Base-by-base conservation (phyloP, 2,113 vertebrate species). In the Girardinichthys multiradiatus region DNA sequence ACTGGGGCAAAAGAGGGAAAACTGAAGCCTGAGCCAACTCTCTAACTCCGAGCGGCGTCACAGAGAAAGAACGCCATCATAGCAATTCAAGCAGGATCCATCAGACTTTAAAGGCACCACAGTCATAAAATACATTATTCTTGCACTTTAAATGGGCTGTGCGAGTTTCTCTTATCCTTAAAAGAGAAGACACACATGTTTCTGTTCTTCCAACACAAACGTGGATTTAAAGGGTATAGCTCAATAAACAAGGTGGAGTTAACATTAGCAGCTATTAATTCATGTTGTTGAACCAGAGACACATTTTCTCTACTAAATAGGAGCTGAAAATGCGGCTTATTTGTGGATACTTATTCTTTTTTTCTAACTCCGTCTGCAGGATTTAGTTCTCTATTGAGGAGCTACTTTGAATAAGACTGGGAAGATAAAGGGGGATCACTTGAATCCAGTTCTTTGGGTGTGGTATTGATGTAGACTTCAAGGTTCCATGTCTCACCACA, bases 401-500 rank as follows among this genome's bases (percentile, higher is more conserved):
- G 28, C 15, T 60, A 69, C 59, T 45, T 29, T 24, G 26, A 27
- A 15, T 27, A 13, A 13, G 57, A 17, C 54, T 6, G 60, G 28
- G 31, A 59, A n/a, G 1, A 67, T 58, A 29, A 48, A 68, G 64
- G 59, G n/a, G 62, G 37, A 48, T 54, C 54, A 59, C 68, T 76
- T 35, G 61, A 64, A 77, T 57, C 66, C 61, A 61, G 39, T 64
- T 72, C 68, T 64, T 39, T 70, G 79, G 74, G 60, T 74, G 9
- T 4, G 67, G 80, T 70, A 11, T 79, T 76, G 68, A 88, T 48
- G 76, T 70, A 94, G 92, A 92, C 93, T 83, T 69, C 57, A 5
- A 78, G 94, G 82, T 91, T 91, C 88, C 89, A 73, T 57, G 72
- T 82, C 86, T 89, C 76, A 88, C 91, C 90, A 89, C 87, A 86